Percentiles rank a stretch among this genome's conserved stretches.
Evolutionary conservation across 1,140 invertebrate species (phyloP).

Genomic region (Rhagoletis pomonella): DNA sequence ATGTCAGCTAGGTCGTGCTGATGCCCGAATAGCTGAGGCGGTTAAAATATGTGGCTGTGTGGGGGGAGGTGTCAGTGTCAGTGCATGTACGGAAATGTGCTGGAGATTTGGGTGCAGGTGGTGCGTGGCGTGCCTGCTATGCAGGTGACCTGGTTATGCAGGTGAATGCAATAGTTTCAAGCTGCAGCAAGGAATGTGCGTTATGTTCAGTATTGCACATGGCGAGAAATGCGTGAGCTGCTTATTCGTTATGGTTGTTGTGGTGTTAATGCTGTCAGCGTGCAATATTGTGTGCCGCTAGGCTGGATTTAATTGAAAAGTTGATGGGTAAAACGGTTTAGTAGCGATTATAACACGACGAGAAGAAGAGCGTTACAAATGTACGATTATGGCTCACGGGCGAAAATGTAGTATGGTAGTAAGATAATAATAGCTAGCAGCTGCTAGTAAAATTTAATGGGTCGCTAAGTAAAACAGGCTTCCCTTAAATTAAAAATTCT

Average conservation of each 20-base stretch:
- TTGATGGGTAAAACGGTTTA: conserved; percentile 20
- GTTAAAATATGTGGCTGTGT: not conserved
- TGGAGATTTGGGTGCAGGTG: not conserved
- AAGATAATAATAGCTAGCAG: too few species aligned
- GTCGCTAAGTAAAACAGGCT: too few species aligned
- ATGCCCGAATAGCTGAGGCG: not conserved
- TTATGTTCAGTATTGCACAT: not conserved
- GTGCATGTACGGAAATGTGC: too few species aligned
- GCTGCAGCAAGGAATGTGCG: not conserved
- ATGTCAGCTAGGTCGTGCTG: not conserved
- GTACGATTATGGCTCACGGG: too few species aligned
- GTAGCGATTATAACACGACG: not conserved
- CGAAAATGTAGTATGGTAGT: too few species aligned
- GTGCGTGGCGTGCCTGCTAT: not conserved
- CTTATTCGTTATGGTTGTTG: not conserved
- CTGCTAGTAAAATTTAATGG: too few species aligned
- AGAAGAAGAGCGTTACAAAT: not conserved
- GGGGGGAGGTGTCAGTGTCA: too few species aligned
- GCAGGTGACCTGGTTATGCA: not conserved
- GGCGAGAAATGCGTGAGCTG: not conserved
- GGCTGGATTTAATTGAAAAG: conserved; percentile 1
- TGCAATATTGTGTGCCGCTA: not conserved
- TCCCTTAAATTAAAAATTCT: too few species aligned
- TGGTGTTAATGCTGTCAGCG: conserved; percentile 9
- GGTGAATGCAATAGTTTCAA: not conserved